Base-by-base conservation (phyloP, 2,797 vertebrate genomes). In the Ctenochaetus hawaiiensis region DNA sequence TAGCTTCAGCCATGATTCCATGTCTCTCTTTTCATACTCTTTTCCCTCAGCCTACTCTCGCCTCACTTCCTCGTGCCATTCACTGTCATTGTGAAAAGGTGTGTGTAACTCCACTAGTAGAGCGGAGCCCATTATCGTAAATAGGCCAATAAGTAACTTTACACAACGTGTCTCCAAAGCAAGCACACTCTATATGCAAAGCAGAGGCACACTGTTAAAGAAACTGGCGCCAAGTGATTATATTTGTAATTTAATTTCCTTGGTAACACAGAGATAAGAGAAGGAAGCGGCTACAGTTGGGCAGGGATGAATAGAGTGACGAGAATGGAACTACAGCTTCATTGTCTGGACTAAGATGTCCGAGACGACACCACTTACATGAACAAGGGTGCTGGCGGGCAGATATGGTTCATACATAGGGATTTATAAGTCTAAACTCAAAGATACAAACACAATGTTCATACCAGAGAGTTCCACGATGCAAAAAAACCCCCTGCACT, bases 231-330 rank as follows among this genome's bases (percentile, higher is more conserved):
- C 85, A 80, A 94, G 92, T 94, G 93, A 95, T 95, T 94, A 94
- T 94, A 94, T 95, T 95, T 94, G 91, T 96, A 94, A 95, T 95
- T 95, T 95, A 95, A 96, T 95, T 95, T 94, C 88, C 90, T 93
- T 93, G 92, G 94, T 94, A 88, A 91, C 87, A 90, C 77, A 90
- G 82, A 90, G 94, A 95, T 95, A 95, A 96, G 91, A 85, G 87
- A 79, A 85, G 70, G 80, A 67, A 91, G 84, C 77, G 53, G 81
- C 87, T 88, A 89, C 87, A 87, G 87, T 83, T 93, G 90, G 85
- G 87, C 73, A 53, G 72, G 71, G 77, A 87, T 93, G 93, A 93
- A 93, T 87, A 76, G 88, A 92, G 77, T 66, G 77, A 88, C n/a
- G 34, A 86, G 82, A 92, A 90, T 77, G 66, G 81, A 80, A 72